phyloP scores from a whole-genome alignment of 92 coral and sea anemone species.

The Siderastrea siderea region DNA sequence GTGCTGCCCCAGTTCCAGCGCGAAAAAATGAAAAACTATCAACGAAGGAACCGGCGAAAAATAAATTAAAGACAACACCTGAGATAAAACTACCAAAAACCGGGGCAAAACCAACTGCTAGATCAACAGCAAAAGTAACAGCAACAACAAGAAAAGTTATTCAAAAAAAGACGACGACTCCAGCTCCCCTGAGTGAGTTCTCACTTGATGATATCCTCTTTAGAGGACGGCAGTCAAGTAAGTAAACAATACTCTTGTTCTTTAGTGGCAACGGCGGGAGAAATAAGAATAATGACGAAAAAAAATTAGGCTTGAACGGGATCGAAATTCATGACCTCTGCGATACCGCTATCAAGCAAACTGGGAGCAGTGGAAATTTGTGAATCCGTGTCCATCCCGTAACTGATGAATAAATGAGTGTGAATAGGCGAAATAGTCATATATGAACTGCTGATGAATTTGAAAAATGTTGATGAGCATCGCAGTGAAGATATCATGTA shows the following conservation, averaged over 20 bases:
- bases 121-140: slow-evolving; percentile 4
- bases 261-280: background rate
- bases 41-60: background rate
- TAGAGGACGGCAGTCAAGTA: slow-evolving; percentile 79
- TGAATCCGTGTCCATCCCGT: no score
- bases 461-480: no score
- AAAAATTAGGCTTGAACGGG: no score
- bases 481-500: no score
- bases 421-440: no score
- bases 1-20: slow-evolving; percentile 1
- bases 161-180: slow-evolving; percentile 42
- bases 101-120: background rate
- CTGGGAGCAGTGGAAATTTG: no score
- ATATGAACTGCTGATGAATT: no score
- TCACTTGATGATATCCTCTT: slow-evolving; percentile 74
- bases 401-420: no score
- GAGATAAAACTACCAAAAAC: background rate
- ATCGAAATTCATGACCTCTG: no score
- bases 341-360: no score
- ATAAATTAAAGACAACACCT: background rate
- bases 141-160: slow-evolving; percentile 9
- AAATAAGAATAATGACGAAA: no score
- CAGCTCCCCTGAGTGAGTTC: slow-evolving; percentile 65
- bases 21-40: background rate
- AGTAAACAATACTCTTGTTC: slow-evolving; percentile 18